Evolutionary conservation across 2,888 invertebrate species (phyloP), one percentile per base, ranked within the genome.

Genomic region (Lysandra coridon): DNA sequence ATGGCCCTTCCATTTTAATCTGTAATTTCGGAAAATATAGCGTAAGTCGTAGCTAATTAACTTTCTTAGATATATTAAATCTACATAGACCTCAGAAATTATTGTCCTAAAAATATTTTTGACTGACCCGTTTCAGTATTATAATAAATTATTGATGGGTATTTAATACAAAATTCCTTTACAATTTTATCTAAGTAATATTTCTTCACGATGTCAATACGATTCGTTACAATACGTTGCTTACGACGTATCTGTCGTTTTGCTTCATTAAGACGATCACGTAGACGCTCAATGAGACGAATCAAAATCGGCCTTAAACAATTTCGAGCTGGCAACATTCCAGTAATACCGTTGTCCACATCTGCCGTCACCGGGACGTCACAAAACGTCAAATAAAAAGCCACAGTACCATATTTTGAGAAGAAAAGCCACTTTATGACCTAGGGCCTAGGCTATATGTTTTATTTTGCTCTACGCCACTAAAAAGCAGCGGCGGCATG

Each of bases 251-350:
- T 33, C 14, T 69, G 69, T 37, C 33, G 69, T 14, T 37, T 69
- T 17, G 33, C 69, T 4, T 69, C 69, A 69, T 69, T 69, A 69
- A 17, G 33, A 69, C 2, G 33, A 69, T 69, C 69, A 69, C 69
- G 33, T 33, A 69, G 33, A 69, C 33, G 17, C 33, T 17, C 33
- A 69, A 17, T 37, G 33, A 69, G 69, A 69, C 33, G 33, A 69
- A 69, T 69, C 33, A 69, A 69, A 69, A 33, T 69, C 14, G 69
- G 14, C 7, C 69, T 33, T 0, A 69, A 69, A 69, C 17, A 69
- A 37, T 69, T 69, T 69, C 5, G 17, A 33, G 69, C 69, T 69
- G 69, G 69, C 69, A 69, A 69, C 69, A 69, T 17, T 69, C 69
- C 69, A 69, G 69, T 69, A 69, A 69, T 5, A 2, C 44, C 7